A percentile compares a stretch with the other conserved stretches of the same genome.
phyloP scores from a whole-genome alignment of 1,140 invertebrate species.

The Lamellibrachia luymesi region DNA sequence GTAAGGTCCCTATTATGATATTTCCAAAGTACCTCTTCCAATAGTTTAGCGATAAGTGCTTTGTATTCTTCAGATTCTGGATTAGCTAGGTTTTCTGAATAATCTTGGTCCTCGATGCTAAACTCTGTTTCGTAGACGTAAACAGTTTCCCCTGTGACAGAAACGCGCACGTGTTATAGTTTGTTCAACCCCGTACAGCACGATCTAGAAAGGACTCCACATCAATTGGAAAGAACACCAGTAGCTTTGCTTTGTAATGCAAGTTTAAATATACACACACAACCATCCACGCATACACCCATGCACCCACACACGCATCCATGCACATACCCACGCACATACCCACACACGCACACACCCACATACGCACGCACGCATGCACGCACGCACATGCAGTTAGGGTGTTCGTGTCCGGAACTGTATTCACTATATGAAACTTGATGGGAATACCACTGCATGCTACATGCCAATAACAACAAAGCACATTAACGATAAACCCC shows the following conservation, averaged over 20 bases:
- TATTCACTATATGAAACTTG: no score
- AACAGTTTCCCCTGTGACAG: background rate
- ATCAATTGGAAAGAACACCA: no score
- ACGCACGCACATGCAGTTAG: no score
- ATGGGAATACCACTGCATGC: no score
- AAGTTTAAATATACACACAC: background rate
- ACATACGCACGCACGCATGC: no score
- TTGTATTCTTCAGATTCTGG: background rate
- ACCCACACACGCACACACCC: no score
- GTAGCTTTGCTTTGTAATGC: background rate
- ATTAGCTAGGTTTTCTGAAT: background rate
- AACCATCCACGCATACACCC: background rate
- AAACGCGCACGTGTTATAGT: background rate
- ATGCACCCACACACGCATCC: background rate
- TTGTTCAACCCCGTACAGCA: no score
- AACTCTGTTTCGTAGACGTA: background rate
- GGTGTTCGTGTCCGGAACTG: no score
- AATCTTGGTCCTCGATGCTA: background rate
- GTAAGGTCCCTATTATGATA: background rate
- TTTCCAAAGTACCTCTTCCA: background rate
- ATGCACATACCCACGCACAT: no score
- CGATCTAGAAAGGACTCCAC: no score
- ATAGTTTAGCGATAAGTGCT: background rate
- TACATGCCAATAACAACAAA: no score
- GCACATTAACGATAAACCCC: no score